Base-by-base conservation (phyloP, 2,888 invertebrate genomes). In the Drosophila paracracens region DNA sequence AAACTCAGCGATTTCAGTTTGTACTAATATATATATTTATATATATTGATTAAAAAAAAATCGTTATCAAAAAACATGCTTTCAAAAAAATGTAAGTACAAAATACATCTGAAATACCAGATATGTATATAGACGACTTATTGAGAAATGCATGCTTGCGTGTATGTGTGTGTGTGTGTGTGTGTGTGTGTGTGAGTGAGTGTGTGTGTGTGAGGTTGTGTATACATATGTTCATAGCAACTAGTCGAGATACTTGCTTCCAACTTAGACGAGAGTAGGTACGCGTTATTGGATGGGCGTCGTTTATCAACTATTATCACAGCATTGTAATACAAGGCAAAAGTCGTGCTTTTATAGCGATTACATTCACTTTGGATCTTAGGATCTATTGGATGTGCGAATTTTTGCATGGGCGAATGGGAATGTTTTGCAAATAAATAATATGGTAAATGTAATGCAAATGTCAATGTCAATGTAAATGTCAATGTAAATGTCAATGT, bases 251-350 rank as follows among this genome's bases (percentile, higher is more conserved):
- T 74, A 58, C 65, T 50, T 64, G 54, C 36, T 40, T 70, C 60
- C 31, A 33, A 35, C 18, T 61, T 29, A 29, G 40, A 43, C 53
- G 25, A 25, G 65, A 65, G 25, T 58, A 65, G 38, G 25, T 18
- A 52, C 29, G 57, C 62, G 50, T 43, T 50, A 65, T 82, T 65
- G 78, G 63, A 69, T 64, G 53, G 51, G 62, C 51, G 18, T 68
- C 33, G 70, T 70, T 70, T 83, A 81, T 69, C 46, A 79, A 70
- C 84, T 84, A 84, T 71, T 84, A 84, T 84, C 84, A 84, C 84
- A 84, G 84, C 69, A 73, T 72, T 70, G 71, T 89, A 89, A 83
- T 89, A 89, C 84, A 87, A 71, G 79, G 89, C 79, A 73, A 76
- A 74, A 65, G 63, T 76, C 61, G 65, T 72, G 73, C 58, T 54